These are phyloP conservation scores for Reticulitermes lucifugus DNA, from an alignment of 2,888 invertebrate genomes.

Conservation along the genomic window DNA sequence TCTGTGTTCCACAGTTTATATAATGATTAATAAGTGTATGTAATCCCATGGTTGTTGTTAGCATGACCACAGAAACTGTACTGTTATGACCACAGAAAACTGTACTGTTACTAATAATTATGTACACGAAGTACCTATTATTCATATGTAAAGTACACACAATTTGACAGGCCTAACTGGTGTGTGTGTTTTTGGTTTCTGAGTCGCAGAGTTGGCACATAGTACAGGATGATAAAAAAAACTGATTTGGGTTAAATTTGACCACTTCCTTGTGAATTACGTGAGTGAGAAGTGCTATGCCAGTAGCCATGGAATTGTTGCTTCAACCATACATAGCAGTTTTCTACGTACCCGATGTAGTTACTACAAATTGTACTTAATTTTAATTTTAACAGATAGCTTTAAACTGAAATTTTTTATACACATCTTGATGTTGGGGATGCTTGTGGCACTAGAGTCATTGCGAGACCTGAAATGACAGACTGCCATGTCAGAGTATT, in stretches of 20 bases:
- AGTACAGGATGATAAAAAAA: not conserved
- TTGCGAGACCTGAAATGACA: not conserved
- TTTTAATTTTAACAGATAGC: not conserved
- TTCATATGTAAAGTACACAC: not conserved
- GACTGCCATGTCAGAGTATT: slow-evolving; percentile 29
- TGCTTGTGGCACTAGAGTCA: not conserved
- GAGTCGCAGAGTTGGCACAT: slow-evolving; percentile 6
- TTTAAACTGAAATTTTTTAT: not conserved
- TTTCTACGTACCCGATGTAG: not conserved
- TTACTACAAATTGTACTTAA: slow-evolving; percentile 11
- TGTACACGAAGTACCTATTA: not conserved
- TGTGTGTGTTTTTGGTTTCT: slow-evolving; percentile 29
- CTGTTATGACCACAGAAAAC: not conserved
- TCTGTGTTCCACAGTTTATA: slow-evolving; percentile 52
- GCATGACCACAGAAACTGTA: not conserved
- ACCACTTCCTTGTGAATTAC: not conserved
- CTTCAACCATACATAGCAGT: not conserved
- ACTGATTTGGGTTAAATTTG: not conserved
- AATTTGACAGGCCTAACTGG: slow-evolving; percentile 38
- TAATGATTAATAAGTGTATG: slow-evolving; percentile 35
- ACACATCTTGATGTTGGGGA: not conserved
- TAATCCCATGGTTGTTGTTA: slow-evolving; percentile 37
- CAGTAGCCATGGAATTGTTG: slow-evolving; percentile 22
- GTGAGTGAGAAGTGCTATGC: not conserved
- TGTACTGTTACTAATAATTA: slow-evolving; percentile 9